Percentiles rank a stretch among this genome's conserved stretches.
Conservation (phyloP, 2,113 vertebrate species). For the Erythrocercus mccallii region DNA sequence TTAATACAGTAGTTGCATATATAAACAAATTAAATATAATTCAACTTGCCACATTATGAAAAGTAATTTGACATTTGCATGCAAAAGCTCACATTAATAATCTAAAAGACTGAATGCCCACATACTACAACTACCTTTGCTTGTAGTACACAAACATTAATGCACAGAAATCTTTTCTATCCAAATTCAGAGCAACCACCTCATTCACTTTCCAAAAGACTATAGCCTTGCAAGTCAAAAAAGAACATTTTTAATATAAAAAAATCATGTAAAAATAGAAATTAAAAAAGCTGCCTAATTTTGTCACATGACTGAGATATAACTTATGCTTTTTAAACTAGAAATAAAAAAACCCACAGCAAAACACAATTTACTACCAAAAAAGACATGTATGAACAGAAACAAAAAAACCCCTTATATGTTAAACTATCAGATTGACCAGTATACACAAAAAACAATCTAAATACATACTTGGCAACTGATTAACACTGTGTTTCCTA, state of each 20-base stretch:
- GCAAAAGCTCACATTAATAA: neutral
- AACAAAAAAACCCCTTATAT: fast-evolving
- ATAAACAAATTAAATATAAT: neutral
- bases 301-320: neutral
- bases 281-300: neutral
- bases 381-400: neutral
- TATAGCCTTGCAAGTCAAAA: neutral
- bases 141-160: neutral
- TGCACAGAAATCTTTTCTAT: neutral
- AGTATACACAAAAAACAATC: neutral
- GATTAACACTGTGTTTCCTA: neutral
- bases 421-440: neutral
- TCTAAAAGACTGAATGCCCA: neutral
- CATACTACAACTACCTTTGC: neutral
- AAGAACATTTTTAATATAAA: neutral
- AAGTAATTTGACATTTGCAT: neutral
- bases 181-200: neutral
- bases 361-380: neutral
- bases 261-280: neutral
- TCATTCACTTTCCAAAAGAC: neutral
- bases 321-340: neutral
- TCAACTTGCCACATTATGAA: neutral
- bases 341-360: neutral
- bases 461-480: neutral
- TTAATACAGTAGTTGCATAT: neutral